Evolutionary conservation across 1,140 invertebrate genomes (phyloP), one percentile per base, ranked within the genome.

Genomic region (Bombus breviceps): DNA sequence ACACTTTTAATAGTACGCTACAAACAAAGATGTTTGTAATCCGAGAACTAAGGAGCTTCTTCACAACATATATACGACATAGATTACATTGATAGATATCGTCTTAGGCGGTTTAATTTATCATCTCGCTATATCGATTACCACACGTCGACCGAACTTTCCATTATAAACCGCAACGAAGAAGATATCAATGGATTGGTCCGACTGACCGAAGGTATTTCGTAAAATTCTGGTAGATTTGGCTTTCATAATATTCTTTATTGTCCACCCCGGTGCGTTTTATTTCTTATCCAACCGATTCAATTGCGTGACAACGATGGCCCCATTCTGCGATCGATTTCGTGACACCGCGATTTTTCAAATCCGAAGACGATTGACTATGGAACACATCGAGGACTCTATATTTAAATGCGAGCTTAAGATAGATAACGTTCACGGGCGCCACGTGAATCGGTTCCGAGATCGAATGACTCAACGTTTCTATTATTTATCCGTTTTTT

Each of bases 291-390:
- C 74, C 62, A 71, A 74, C 81, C 81, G 64, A 81, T 81, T 84
- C 34, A 69, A 87, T 87, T 75, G 69, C 85, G 57, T 57, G 73
- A 71, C 64, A 47, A 75, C 74, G 64, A 80, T 85, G 88, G 87
- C 88, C 85, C 47, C 53, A 57, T 90, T 90, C 74, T 62, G 62
- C 53, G 77, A 73, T 89, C 89, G 88, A 89, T 90, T 90, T 87
- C 88, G 88, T 81, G 89, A 87, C 81, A 72, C 84, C 62, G 81
- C 81, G 82, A 89, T 89, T 90, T 90, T 89, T 89, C 74, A 34
- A 79, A 86, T 76, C 28, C 71, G 57, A 62, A 72, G 66, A 87
- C 77, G 62, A 87, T 90, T 66, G 85, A 89, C 81, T 89, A 87
- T 74, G 72, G 85, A 89, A 77, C 68, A 77, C 53, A 82, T 37